These are phyloP conservation scores for Colossoma macropomum DNA, from an alignment of 2,113 vertebrate species.

Conservation along the genomic window DNA sequence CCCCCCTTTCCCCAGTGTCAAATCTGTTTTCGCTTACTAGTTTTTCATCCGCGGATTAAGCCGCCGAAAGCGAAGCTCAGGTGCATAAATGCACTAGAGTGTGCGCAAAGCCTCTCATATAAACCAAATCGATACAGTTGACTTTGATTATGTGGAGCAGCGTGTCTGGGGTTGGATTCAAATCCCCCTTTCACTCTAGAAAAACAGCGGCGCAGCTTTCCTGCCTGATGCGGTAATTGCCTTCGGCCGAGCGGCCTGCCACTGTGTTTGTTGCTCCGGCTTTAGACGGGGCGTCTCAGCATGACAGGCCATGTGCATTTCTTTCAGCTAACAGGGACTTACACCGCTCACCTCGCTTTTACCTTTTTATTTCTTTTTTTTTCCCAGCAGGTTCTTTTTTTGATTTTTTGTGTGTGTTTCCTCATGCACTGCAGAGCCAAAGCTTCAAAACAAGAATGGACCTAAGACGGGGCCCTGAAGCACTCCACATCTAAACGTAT, in stretches of 20 bases:
- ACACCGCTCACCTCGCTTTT: slow-evolving; percentile 15
- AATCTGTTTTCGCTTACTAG: slow-evolving; percentile 43
- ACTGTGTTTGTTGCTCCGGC: slow-evolving; percentile 40
- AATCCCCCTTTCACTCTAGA: slow-evolving; percentile 47
- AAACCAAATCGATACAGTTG: slow-evolving; percentile 46
- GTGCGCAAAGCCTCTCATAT: slow-evolving; percentile 38
- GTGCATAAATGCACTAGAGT: slow-evolving; percentile 41
- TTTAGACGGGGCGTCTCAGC: slow-evolving; percentile 41
- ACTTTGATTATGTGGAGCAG: slow-evolving; percentile 58
- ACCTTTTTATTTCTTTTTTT: background rate
- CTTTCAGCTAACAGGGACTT: slow-evolving; percentile 23
- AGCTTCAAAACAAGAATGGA: slow-evolving; percentile 7
- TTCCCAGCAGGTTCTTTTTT: background rate
- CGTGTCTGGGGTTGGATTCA: slow-evolving; percentile 50
- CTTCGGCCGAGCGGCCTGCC: slow-evolving; percentile 28
- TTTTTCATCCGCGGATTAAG: slow-evolving; percentile 42
- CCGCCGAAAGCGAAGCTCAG: slow-evolving; percentile 33
- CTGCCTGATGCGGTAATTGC: slow-evolving; percentile 47
- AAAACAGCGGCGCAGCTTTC: slow-evolving; percentile 26
- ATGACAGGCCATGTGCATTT: slow-evolving; percentile 20
- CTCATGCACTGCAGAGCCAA: background rate
- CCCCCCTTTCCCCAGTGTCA: slow-evolving; percentile 38
- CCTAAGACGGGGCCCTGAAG: background rate
- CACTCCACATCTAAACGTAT: background rate
- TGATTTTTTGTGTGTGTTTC: background rate